Percentiles rank a stretch among this genome's conserved stretches.
Evolutionary conservation across 92 coral and sea anemone species (phyloP).

Genomic region (Phenganax marumi): DNA sequence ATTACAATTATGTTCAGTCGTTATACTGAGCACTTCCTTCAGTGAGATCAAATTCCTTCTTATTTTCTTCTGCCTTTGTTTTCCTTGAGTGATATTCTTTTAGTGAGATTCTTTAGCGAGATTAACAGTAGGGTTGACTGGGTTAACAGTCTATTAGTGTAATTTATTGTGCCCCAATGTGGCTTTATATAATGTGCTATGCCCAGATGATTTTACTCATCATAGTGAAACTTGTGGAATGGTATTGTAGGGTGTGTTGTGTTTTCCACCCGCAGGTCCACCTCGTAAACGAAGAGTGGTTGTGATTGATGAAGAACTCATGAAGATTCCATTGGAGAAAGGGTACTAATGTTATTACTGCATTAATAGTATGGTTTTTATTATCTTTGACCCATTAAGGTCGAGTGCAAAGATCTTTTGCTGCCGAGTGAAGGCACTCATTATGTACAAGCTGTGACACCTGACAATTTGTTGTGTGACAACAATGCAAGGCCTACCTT

Average conservation of each 20-base stretch:
- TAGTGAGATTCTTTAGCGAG: no score
- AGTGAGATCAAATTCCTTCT: constrained; percentile 10
- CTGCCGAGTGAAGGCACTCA: no score
- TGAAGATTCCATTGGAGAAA: constrained; percentile 69
- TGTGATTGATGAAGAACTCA: constrained; percentile 73
- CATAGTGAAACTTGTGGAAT: constrained; percentile 29
- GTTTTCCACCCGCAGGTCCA: constrained; percentile 44
- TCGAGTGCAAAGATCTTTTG: no score
- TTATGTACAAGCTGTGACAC: no score
- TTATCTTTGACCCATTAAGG: no score
- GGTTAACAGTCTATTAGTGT: no score
- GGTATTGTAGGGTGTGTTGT: not conserved
- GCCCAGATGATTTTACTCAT: not conserved
- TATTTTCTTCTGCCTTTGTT: not conserved
- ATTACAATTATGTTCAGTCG: not conserved
- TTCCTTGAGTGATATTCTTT: no score
- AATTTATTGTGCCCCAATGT: no score
- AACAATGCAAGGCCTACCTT: no score
- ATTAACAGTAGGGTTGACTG: no score
- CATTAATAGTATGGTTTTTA: not conserved
- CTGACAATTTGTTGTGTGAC: no score
- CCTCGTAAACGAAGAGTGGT: constrained; percentile 73
- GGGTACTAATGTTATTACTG: constrained; percentile 58
- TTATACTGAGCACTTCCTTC: not conserved
- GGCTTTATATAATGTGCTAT: no score